Evolutionary conservation across 2,888 invertebrate genomes (phyloP).

Genomic region (Callyntrura guangdongensis): DNA sequence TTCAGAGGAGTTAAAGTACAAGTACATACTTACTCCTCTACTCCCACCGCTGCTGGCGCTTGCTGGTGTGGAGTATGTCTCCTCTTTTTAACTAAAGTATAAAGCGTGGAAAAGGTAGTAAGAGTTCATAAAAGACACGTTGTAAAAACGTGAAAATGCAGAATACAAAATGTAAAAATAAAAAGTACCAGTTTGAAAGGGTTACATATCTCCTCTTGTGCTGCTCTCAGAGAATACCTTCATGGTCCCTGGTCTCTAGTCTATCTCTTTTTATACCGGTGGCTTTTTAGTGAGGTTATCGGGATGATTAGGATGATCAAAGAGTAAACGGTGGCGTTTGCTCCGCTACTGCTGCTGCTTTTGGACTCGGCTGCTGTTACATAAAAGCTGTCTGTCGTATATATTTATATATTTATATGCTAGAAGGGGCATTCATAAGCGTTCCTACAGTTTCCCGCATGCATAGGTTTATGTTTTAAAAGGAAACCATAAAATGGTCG

Average conservation of each 20-base stretch:
- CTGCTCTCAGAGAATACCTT: neutral
- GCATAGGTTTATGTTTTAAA: neutral
- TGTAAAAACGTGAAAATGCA: constrained; percentile 29
- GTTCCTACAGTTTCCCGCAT: too few relatives aligned
- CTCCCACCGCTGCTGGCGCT: too few relatives aligned
- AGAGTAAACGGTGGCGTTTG: neutral
- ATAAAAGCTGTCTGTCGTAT: neutral
- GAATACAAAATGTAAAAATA: neutral
- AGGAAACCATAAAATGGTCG: constrained; percentile 13
- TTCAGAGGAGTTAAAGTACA: neutral
- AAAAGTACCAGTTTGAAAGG: neutral
- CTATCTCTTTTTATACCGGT: neutral
- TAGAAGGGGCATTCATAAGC: neutral
- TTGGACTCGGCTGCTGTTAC: neutral
- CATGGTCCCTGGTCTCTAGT: too few relatives aligned
- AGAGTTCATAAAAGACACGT: constrained; percentile 76
- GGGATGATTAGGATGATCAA: neutral
- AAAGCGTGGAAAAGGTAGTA: constrained; percentile 39
- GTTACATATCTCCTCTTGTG: neutral
- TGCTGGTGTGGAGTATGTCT: constrained; percentile 34
- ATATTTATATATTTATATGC: neutral
- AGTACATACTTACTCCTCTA: neutral
- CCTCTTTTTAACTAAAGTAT: neutral
- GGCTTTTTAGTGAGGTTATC: neutral
- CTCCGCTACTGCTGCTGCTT: neutral